These are phyloP conservation scores for Parauchenoglanis punctatus DNA, from an alignment of 2,797 vertebrate species.

Conservation along the genomic window DNA sequence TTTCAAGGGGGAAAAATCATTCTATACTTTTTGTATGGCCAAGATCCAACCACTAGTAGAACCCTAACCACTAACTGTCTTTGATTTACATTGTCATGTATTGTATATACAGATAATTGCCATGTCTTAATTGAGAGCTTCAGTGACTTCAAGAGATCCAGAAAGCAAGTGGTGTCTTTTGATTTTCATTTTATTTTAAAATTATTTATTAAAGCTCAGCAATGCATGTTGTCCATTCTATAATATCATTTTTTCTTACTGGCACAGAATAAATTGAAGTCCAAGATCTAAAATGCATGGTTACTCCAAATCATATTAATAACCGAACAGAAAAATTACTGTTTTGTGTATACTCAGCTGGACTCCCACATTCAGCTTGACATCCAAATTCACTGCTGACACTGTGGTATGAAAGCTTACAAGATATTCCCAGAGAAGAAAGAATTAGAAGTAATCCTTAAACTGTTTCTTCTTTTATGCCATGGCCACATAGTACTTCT, in stretches of 20 bases:
- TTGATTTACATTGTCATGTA: background rate
- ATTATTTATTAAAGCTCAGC: background rate
- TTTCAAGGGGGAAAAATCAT: background rate
- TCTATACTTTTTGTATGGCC: background rate
- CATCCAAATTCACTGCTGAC: background rate
- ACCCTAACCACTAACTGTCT: background rate
- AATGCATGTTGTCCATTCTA: background rate
- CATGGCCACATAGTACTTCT: background rate
- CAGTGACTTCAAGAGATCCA: background rate
- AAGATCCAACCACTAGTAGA: background rate
- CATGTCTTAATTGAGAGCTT: background rate
- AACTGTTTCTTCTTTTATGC: background rate
- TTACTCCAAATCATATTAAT: background rate
- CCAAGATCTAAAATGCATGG: background rate
- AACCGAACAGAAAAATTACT: background rate
- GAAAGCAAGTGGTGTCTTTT: background rate
- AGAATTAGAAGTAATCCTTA: background rate
- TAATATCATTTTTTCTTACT: background rate
- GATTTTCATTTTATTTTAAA: background rate
- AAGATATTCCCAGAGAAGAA: conserved; percentile 1
- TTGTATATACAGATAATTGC: background rate
- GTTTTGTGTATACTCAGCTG: background rate
- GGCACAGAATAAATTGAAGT: background rate
- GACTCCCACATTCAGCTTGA: background rate
- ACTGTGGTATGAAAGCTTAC: background rate